phyloP scores from a whole-genome alignment of 2,888 invertebrate genomes.

The Drosophila nigritarsus region DNA sequence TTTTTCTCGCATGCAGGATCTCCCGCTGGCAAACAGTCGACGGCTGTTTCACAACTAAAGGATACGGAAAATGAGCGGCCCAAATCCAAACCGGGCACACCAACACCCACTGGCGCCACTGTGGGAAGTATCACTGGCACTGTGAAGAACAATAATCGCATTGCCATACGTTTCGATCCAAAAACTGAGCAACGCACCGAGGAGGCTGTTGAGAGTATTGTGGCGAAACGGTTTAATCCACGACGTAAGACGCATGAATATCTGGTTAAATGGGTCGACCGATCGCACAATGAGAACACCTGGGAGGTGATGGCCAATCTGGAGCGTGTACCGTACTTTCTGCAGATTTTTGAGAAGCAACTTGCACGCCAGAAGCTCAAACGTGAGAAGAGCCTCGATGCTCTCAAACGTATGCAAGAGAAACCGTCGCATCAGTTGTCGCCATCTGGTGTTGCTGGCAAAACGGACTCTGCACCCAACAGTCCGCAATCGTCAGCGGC shows the following conservation, averaged over 20 bases:
- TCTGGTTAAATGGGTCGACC: constrained; percentile 94
- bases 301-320: constrained; percentile 93
- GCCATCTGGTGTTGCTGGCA: constrained; percentile 1
- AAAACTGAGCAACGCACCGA: constrained; percentile 85
- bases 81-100: constrained; percentile 63
- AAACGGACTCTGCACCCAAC: constrained; percentile 54
- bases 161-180: constrained; percentile 76
- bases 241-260: constrained; percentile 92
- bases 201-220: constrained; percentile 92
- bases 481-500: constrained; percentile 57
- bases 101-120: constrained; percentile 40
- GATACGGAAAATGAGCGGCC: constrained; percentile 78
- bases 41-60: constrained; percentile 61
- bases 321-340: constrained; percentile 90
- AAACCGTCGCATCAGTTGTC: constrained; percentile 25
- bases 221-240: constrained; percentile 93
- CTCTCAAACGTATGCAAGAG: constrained; percentile 49
- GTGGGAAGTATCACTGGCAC: constrained; percentile 11
- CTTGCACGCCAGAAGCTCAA: constrained; percentile 91
- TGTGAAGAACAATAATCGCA: constrained; percentile 75
- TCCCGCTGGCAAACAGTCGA: constrained; percentile 67
- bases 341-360: constrained; percentile 93
- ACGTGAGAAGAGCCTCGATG: constrained; percentile 84
- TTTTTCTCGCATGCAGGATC: constrained; percentile 31
- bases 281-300: constrained; percentile 92